phyloP scores from a whole-genome alignment of 2,113 vertebrate genomes.

The Phyllostomus discolor region DNA sequence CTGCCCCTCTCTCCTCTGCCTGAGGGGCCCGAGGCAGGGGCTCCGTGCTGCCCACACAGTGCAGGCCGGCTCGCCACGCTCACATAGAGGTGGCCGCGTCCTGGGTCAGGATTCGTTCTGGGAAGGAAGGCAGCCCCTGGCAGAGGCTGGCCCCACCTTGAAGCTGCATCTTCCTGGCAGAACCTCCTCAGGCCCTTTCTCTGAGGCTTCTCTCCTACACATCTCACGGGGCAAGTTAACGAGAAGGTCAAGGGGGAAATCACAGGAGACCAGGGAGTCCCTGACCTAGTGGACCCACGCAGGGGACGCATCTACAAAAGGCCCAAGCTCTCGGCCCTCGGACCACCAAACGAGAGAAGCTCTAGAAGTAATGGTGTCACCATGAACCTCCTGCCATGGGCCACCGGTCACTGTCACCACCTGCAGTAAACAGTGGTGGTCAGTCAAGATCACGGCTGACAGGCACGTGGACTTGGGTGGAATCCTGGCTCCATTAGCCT shows the following conservation, averaged over 20 bases:
- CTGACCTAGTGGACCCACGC: fast-evolving
- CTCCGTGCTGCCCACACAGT: background rate
- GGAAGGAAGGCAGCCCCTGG: background rate
- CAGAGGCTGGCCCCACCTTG: background rate
- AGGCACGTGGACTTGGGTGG: background rate
- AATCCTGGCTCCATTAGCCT: background rate
- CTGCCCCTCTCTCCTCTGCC: background rate
- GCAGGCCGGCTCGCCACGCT: background rate
- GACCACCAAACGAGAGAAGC: background rate
- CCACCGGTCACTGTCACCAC: background rate
- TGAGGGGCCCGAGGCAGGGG: background rate
- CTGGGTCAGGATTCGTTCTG: background rate
- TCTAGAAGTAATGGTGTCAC: fast-evolving
- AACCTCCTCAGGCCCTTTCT: background rate
- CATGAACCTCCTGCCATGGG: background rate
- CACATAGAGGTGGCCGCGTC: background rate
- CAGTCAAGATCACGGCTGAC: background rate
- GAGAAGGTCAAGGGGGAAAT: background rate
- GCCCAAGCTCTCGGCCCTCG: background rate
- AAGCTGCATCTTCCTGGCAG: background rate
- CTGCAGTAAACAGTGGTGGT: background rate
- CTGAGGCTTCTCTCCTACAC: background rate
- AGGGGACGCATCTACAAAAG: fast-evolving
- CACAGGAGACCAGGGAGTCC: background rate
- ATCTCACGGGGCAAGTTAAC: background rate